Base-by-base conservation (phyloP, 2,113 vertebrate genomes). In the Abramis brama region DNA sequence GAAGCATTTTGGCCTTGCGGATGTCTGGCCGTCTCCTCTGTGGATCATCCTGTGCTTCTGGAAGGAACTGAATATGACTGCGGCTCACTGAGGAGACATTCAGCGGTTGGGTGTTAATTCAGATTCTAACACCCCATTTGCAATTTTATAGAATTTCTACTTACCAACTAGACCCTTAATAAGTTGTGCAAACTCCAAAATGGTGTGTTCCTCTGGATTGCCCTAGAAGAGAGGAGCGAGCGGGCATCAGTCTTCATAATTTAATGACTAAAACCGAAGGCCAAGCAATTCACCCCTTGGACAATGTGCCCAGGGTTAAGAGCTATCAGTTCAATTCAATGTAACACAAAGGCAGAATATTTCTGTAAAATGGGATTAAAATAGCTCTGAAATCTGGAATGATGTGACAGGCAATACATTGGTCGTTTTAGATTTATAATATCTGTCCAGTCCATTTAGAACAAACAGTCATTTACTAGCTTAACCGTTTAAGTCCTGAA, bases 141-240 rank as follows among this genome's bases (percentile, higher is more conserved):
- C 1, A 25, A 50, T 52, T 39, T 2, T 17, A 81, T 1, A 27
- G 6, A 19, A 76, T 10, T 1, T 9, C 0, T 5, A 64, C 97
- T 98, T 93, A 99, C 98, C 97, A 78, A 99, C 98, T 19, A 99
- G 96, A 85, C 96, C 96, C 93, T 98, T 98, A 95, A 99, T 99
- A 94, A 99, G 95, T 45, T 95, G 96, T 68, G 98, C 98, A 93
- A 99, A 99, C 93, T 99, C 97, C 89, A 99, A 86, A 89, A 99
- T 99, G 71, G 97, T 98, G 92, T 99, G 98, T 66, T 99, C 98
- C 88, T 99, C 98, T 73, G 98, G 98, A 89, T 99, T 99, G 47
- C 98, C 98, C 98, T 99, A 89, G n/a, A 92, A 74, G 5, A 73
- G 47, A 83, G 7, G 9, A 89, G 43, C 0, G 47, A 1, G 19